Base-by-base conservation (phyloP, 1,140 invertebrate genomes). In the Drosophila mojavensis region DNA sequence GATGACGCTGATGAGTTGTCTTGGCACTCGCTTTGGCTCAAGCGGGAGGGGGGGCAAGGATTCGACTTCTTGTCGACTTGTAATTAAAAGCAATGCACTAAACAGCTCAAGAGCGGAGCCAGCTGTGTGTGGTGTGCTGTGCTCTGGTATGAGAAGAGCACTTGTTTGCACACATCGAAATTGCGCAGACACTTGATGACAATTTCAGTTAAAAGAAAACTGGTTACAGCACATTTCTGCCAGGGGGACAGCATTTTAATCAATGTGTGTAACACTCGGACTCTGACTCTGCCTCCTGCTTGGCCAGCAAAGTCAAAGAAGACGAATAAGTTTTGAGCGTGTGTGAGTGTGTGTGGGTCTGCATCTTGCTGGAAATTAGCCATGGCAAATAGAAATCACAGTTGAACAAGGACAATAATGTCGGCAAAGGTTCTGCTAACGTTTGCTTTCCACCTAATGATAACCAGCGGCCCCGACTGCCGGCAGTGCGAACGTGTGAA, bases 141-240 rank as follows among this genome's bases (percentile, higher is more conserved):
- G 20, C 20, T 2, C 3, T 30, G 28, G 28, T 30, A 30, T 30
- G 28, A 6, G 50, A 67, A 6, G 50, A 67, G 73, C 73, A 88
- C 83, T 86, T 86, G 82, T 86, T 86, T 86, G 82, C 82, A 88
- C 82, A 88, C 83, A 86, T 88, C 82, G 79, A 88, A 88, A 88
- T 88, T 75, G 76, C 84, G 65, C 76, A 83, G 83, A 86, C 83
- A 86, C 79, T 86, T 88, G 83, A 86, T 88, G 83, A 86, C 83
- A 86, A 82, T 83, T 86, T 89, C 77, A 79, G 83, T 86, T 88
- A 88, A 88, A 88, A 79, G 82, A 82, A 86, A 88, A 88, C 79
- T 88, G 71, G 58, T 62, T 65, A 61, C 65, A 61, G 63, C 64
- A 76, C 72, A 78, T 78, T 80, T 78, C 54, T 67, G 28, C 41